phyloP scores from a whole-genome alignment of 1,140 invertebrate species.

The Aphidius ervi region DNA sequence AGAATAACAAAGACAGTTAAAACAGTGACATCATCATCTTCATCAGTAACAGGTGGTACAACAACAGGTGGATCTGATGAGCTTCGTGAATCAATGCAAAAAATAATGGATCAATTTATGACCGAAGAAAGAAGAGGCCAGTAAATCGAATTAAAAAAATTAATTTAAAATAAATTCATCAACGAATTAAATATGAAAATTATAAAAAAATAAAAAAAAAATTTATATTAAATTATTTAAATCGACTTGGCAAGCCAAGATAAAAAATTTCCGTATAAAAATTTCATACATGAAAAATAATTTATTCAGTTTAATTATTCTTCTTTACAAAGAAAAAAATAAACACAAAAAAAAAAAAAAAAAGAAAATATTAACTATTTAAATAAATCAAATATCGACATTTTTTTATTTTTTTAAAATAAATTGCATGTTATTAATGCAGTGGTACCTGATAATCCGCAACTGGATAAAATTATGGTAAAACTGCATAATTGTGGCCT shows the following conservation, averaged over 20 bases:
- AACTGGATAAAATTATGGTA: not conserved
- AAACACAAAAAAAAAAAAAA: too few species aligned
- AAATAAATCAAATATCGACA: too few species aligned
- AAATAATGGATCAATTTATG: constrained; percentile 57
- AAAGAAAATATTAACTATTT: too few species aligned
- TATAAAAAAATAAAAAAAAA: not conserved
- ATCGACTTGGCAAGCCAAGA: too few species aligned
- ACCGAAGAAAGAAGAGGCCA: constrained; percentile 50
- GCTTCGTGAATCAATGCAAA: constrained; percentile 54
- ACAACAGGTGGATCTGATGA: constrained; percentile 41
- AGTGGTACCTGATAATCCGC: too few species aligned
- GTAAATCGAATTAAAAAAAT: constrained; percentile 25
- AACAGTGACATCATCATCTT: constrained; percentile 40
- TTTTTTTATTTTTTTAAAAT: too few species aligned
- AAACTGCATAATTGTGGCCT: constrained; percentile 21
- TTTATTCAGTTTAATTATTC: too few species aligned
- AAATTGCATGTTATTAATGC: too few species aligned
- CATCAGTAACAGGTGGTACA: constrained; percentile 39
- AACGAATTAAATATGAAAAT: not conserved
- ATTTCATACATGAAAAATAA: constrained; percentile 13
- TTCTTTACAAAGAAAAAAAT: too few species aligned
- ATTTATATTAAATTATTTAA: too few species aligned
- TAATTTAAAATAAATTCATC: constrained; percentile 17
- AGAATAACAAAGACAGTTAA: constrained; percentile 51
- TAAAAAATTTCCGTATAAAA: constrained; percentile 5